Base-by-base conservation (phyloP, 2,113 vertebrate genomes). In the Diphyllodes magnificus region DNA sequence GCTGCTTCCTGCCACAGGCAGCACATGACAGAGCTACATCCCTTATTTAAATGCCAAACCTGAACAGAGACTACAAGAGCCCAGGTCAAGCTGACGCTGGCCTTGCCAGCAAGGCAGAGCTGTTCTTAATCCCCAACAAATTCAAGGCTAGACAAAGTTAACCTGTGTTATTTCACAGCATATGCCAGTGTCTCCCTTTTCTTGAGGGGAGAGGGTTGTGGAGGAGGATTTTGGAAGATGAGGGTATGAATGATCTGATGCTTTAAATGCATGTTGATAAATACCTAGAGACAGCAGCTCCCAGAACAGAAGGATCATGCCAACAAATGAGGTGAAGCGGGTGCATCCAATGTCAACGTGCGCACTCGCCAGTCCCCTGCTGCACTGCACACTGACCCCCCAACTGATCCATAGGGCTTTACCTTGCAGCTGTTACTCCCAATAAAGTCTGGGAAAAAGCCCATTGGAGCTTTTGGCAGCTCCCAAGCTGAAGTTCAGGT, bases 321-420 rank as follows among this genome's bases (percentile, higher is more conserved):
- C 40, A 73, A 7, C 15, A 54, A 53, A 30, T 5, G 3, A 54
- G 28, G 59, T 33, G 53, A 27, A 60, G 21, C 0, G 0, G 33
- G 37, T 28, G 47, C 54, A 42, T 9, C 30, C 70, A 42, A 0
- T 2, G 13, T 17, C 83, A 77, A 3, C 8, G 45, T 28, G 20
- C 5, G 18, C 20, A 10, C 25, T 14, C 50, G 8, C 16, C 70
- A 28, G n/a, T 9, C 35, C 19, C 44, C 49, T 6, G 2, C 49
- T 22, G 5, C 61, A 8, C 60, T 50, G 42, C 37, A 39, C 19
- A 3, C 10, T 56, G 33, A 27, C 21, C 40, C 12, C 30, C 15
- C 9, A 10, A 0, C 30, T 50, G 7, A 0, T 50, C 81, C 45
- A 75, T 5, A 30, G 16, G 13, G 14, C 13, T 16, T 33, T 10